Base-by-base conservation (phyloP, 2,797 vertebrate species). In the Scolopax rusticola region DNA sequence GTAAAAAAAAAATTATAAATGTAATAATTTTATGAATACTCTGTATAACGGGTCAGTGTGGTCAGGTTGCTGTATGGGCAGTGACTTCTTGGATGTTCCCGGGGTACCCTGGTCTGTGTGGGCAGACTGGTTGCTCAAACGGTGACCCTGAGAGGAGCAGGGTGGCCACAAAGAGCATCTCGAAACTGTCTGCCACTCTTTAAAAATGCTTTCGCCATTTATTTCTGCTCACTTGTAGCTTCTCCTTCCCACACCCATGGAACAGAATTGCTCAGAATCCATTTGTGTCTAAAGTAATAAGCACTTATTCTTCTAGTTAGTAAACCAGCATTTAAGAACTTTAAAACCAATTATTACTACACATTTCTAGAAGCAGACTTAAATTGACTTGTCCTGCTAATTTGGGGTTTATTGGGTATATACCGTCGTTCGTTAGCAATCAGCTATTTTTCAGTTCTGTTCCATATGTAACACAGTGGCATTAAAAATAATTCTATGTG, bases 21-120 rank as follows among this genome's bases (percentile, higher is more conserved):
- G 1, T 1, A 36, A 11, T 43, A 1, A 47, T 65, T 60, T 48
- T 7, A 2, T 38, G 9, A 30, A 25, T 67, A 8, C 12, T 21
- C 19, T 8, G 3, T 69, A 2, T 45, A 36, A 57, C 4, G 0
- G 0, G 15, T 53, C 60, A 21, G 36, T 6, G 59, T 3, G 3
- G 25, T 48, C 48, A 21, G 15, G 25, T 25, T 54, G 67, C 50
- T 20, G 11, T 30, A 30, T 0, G 0, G 4, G 20, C 4, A 24
- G 45, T 8, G 38, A 14, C 48, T 0, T 61, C 14, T 19, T 36
- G 47, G 78, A 7, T 8, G 30, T n/a, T 1, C 9, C 13, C 24
- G 28, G 38, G 2, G 30, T 40, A 38, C 54, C 30, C 28, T 38
- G 47, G 16, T 51, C 43, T 1, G 0, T 19, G 45, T 40, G 53